phyloP scores from a whole-genome alignment of 1,140 invertebrate species.

The Drosophila sechellia region DNA sequence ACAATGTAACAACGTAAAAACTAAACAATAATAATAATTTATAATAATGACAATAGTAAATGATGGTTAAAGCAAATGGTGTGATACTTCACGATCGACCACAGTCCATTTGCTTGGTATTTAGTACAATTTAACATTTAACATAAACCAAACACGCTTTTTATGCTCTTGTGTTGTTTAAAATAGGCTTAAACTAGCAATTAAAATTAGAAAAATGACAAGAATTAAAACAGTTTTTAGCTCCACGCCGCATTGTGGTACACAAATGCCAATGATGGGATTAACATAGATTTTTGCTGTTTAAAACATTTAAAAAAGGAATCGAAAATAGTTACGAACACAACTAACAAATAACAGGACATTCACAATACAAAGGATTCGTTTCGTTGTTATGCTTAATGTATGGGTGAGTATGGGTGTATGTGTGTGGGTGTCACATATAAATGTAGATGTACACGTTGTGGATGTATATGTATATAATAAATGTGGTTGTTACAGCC shows the following conservation, averaged over 20 bases:
- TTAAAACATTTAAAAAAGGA: constrained; percentile 46
- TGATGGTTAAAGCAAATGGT: constrained; percentile 21
- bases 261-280: constrained; percentile 11
- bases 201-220: constrained; percentile 51
- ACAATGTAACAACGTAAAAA: constrained; percentile 57
- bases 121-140: constrained; percentile 30
- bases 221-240: constrained; percentile 50
- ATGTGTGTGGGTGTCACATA: constrained; percentile 6
- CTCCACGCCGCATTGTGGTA: constrained; percentile 14
- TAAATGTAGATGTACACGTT: constrained; percentile 3
- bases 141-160: constrained; percentile 15
- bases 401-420: constrained; percentile 11
- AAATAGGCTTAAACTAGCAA: constrained; percentile 3
- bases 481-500: constrained; percentile 50
- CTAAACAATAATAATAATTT: constrained; percentile 43
- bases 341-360: constrained; percentile 31
- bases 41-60: constrained; percentile 33
- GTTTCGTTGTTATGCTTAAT: constrained; percentile 40
- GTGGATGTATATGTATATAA: constrained; percentile 32
- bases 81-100: constrained; percentile 2
- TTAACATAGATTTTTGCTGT: constrained; percentile 23
- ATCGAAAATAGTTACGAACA: constrained; percentile 23
- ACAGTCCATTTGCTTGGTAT: neutral
- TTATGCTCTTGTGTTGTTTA: constrained; percentile 6
- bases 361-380: constrained; percentile 38